Percentiles rank a stretch among this genome's conserved stretches.
phyloP scores from a whole-genome alignment of 2,797 vertebrate genomes.

The Lycodopsis pacificus region DNA sequence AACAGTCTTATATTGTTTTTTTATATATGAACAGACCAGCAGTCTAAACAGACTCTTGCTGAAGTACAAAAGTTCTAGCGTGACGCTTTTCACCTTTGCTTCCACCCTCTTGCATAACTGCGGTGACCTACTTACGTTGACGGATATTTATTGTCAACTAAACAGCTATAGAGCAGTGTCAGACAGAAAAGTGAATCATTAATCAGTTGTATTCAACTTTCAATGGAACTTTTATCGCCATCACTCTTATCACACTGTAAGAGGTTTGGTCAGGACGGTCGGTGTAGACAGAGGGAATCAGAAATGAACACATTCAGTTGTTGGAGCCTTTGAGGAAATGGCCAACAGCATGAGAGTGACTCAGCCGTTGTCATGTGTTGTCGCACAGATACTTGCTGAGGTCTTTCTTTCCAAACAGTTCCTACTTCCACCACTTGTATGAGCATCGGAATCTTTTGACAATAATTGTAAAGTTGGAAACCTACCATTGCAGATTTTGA shows the following conservation, averaged over 20 bases:
- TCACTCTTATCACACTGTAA: background rate
- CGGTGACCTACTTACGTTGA: conserved; percentile 12
- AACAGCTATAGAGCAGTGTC: background rate
- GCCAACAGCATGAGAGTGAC: conserved; percentile 72
- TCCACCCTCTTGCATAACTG: background rate
- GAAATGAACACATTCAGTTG: conserved; percentile 25
- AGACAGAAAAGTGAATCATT: conserved; percentile 26
- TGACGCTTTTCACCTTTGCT: background rate
- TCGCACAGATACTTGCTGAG: conserved; percentile 66
- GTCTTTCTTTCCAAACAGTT: conserved; percentile 60
- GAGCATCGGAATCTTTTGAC: background rate
- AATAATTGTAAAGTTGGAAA: background rate
- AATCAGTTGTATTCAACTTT: conserved; percentile 15
- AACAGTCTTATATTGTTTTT: background rate
- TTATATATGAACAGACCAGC: background rate
- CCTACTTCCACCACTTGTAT: background rate
- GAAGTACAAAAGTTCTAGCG: background rate
- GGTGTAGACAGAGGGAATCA: conserved; percentile 19
- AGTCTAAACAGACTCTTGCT: background rate
- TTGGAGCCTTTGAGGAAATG: conserved; percentile 67
- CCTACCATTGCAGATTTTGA: too few relatives aligned
- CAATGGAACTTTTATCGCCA: background rate
- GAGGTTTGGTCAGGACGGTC: background rate
- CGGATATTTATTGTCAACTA: background rate
- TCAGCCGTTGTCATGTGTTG: conserved; percentile 71